A percentile compares a stretch with the other conserved stretches of the same genome.
Evolutionary conservation across 2,113 vertebrate species (phyloP).

Genomic region (Loxodonta africana): DNA sequence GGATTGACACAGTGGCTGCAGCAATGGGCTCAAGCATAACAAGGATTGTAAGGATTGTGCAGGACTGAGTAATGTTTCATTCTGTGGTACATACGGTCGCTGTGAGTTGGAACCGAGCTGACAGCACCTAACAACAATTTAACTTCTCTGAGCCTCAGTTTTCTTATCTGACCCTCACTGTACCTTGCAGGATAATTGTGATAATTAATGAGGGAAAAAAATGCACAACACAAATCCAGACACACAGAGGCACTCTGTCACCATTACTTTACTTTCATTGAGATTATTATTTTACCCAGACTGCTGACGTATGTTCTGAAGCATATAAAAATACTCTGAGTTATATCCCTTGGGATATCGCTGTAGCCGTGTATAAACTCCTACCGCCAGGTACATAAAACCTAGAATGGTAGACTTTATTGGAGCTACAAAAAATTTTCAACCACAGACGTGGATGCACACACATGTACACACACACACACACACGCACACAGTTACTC

Average conservation of each 20-base stretch:
- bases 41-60: too few species aligned
- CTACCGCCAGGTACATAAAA: slow-evolving; percentile 36
- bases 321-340: neutral
- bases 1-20: too few species aligned
- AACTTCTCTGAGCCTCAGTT: neutral
- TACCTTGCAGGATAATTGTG: neutral
- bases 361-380: neutral
- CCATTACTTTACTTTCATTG: neutral
- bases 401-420: neutral
- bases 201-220: slow-evolving; percentile 3
- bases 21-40: too few species aligned
- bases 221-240: neutral
- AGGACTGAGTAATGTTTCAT: too few species aligned
- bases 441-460: neutral
- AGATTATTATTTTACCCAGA: slow-evolving; percentile 43
- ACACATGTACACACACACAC: neutral
- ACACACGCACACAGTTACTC: neutral
- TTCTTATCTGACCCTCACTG: neutral
- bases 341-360: slow-evolving; percentile 1
- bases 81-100: too few species aligned
- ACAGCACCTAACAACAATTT: too few species aligned
- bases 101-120: too few species aligned
- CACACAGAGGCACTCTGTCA: neutral
- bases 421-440: slow-evolving; percentile 24
- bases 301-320: neutral